Conservation (phyloP, 1,140 invertebrate species). For the Hesperophylax magnus region DNA sequence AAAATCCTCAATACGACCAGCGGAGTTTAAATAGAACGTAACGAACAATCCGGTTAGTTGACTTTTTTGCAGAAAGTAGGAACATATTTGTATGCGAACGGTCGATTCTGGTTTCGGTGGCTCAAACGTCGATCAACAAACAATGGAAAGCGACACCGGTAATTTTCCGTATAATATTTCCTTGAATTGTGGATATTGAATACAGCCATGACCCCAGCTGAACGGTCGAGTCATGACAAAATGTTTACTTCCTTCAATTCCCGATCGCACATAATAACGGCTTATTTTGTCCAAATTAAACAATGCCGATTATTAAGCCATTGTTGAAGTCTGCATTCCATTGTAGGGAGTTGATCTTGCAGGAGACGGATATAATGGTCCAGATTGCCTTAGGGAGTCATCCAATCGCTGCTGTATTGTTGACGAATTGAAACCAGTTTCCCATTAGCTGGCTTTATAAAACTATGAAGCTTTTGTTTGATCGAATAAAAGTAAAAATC, state of each 20-base stretch:
- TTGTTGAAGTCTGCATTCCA: slow-evolving; percentile 51
- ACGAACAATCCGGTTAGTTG: slow-evolving; percentile 25
- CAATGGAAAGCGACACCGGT: slow-evolving; percentile 37
- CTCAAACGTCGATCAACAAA: slow-evolving; percentile 17
- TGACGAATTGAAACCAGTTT: slow-evolving; percentile 56
- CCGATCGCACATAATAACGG: slow-evolving; percentile 43
- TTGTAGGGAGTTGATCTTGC: slow-evolving; percentile 42
- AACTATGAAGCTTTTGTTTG: slow-evolving; percentile 54
- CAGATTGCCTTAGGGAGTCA: slow-evolving; percentile 39
- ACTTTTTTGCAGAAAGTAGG: slow-evolving; percentile 19
- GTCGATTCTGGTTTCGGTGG: slow-evolving; percentile 12
- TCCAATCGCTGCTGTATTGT: slow-evolving; percentile 55
- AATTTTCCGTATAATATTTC: slow-evolving; percentile 43
- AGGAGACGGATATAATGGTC: slow-evolving; percentile 49
- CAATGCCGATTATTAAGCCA: slow-evolving; percentile 54
- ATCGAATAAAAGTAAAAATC: slow-evolving; percentile 45
- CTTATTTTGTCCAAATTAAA: slow-evolving; percentile 51
- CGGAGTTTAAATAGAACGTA: slow-evolving; percentile 17
- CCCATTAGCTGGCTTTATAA: slow-evolving; percentile 52
- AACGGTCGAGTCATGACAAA: slow-evolving; percentile 18
- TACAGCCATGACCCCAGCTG: slow-evolving; percentile 6
- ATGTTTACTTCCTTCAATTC: slow-evolving; percentile 32
- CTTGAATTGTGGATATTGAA: slow-evolving; percentile 24
- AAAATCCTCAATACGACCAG: background rate
- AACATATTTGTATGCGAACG: slow-evolving; percentile 11